Evolutionary conservation across 1,140 invertebrate genomes (phyloP).

Genomic region (Papilio polytes): DNA sequence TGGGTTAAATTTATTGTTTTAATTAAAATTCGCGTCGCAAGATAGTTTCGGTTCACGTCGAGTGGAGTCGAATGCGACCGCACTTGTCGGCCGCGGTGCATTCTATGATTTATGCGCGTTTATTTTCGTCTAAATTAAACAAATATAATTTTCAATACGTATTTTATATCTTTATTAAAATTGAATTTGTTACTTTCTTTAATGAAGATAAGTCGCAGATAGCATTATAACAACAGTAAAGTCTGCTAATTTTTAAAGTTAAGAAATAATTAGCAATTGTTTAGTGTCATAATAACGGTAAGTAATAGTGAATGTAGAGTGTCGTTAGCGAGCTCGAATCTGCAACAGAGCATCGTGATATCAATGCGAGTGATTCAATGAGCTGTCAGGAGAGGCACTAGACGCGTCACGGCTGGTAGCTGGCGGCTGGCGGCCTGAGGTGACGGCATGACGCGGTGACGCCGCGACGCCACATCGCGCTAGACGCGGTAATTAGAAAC

Average conservation of each 20-base stretch:
- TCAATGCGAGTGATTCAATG: constrained; percentile 19
- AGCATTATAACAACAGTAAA: too few relatives aligned
- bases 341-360: neutral
- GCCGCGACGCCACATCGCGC: neutral
- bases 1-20: constrained; percentile 67
- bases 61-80: constrained; percentile 15
- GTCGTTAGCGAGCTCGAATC: neutral
- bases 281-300: neutral
- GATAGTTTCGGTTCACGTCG: constrained; percentile 52
- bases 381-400: constrained; percentile 25
- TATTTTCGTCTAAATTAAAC: neutral
- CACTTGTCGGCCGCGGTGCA: constrained; percentile 4
- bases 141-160: neutral
- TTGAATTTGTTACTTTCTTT: too few relatives aligned
- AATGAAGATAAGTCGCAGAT: too few relatives aligned
- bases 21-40: constrained; percentile 59
- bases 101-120: constrained; percentile 27
- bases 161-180: neutral
- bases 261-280: neutral
- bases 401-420: neutral
- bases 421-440: neutral
- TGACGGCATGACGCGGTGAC: neutral
- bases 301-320: neutral
- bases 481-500: constrained; percentile 36
- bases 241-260: too few relatives aligned